These are phyloP conservation scores for Sarcophaga peregrina DNA, from an alignment of 1,140 invertebrate species.

Conservation along the genomic window DNA sequence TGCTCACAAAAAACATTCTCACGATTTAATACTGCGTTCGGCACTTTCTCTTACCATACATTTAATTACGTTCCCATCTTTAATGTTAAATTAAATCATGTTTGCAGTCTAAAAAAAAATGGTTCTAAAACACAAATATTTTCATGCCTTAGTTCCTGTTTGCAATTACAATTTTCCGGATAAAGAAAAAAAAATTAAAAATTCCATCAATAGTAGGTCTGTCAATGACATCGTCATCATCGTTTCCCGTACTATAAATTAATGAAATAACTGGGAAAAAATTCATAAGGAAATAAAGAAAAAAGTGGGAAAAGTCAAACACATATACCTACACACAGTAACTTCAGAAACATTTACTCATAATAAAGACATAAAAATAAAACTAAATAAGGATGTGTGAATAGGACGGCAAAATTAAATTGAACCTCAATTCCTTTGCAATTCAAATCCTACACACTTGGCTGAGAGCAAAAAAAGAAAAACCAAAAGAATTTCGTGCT, in stretches of 20 bases:
- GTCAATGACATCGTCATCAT: neutral
- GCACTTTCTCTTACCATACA: too few species aligned
- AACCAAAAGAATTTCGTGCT: too few species aligned
- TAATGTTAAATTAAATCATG: too few species aligned
- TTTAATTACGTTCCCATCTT: too few species aligned
- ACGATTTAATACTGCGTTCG: too few species aligned
- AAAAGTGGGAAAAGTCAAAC: neutral
- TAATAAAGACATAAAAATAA: neutral
- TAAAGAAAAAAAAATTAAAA: neutral
- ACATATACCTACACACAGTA: neutral
- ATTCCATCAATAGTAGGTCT: constrained; percentile 1
- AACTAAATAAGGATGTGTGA: neutral
- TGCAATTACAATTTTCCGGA: neutral
- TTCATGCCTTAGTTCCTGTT: neutral
- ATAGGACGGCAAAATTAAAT: neutral
- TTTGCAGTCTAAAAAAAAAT: too few species aligned
- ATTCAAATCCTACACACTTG: neutral
- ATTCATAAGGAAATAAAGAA: neutral
- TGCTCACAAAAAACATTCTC: too few species aligned
- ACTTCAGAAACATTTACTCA: neutral
- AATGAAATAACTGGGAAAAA: constrained; percentile 5
- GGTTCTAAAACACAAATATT: neutral
- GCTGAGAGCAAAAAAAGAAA: neutral
- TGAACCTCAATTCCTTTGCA: neutral
- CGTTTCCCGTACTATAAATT: neutral